Base-by-base conservation (phyloP, 2,113 vertebrate genomes). In the Condylura cristata region DNA sequence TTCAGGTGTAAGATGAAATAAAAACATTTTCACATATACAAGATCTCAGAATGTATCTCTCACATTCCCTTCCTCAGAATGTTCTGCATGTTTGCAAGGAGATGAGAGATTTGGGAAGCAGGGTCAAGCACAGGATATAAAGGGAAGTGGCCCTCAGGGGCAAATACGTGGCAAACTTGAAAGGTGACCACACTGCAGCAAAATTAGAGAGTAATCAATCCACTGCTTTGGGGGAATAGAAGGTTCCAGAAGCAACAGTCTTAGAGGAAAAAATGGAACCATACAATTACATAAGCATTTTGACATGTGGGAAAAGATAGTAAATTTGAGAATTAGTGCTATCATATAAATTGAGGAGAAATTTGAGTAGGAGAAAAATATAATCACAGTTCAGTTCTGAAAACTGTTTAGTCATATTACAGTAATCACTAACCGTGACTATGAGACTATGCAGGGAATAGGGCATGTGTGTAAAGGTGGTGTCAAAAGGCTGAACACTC, bases 331-430 rank as follows among this genome's bases (percentile, higher is more conserved):
- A 75, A 60, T 58, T 28, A 65, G 10, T 18, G 41, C 34, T 71
- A n/a, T 13, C 17, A 80, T 53, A 58, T 37, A 46, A 86, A 83
- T 65, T 68, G 22, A 82, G 71, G 16, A 28, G 78, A 91, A 91
- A 8, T 16, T 11, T 74, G 46, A 81, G 34, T 3, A 56, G 65
- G n/a, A 60, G 30, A 94, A 74, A 80, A 37, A 89, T 63, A 30
- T 68, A 65, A 83, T 30, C 66, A 41, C 37, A 2, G 34, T 8
- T 86, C 30, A 82, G 34, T 61, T 94, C 56, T 53, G 41, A 83
- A 91, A 86, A 76, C 39, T 32, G 20, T 74, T 61, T 78, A 75
- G n/a, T 51, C n/a, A 32, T 80, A 48, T 53, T 89, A 89, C 39
- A 2, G 30, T 76, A 46, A n/a, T 8, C 30, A 60, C 26, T 44